Evolutionary conservation across 2,113 vertebrate genomes (phyloP).

Genomic region (Pelvicachromis taeniatus): DNA sequence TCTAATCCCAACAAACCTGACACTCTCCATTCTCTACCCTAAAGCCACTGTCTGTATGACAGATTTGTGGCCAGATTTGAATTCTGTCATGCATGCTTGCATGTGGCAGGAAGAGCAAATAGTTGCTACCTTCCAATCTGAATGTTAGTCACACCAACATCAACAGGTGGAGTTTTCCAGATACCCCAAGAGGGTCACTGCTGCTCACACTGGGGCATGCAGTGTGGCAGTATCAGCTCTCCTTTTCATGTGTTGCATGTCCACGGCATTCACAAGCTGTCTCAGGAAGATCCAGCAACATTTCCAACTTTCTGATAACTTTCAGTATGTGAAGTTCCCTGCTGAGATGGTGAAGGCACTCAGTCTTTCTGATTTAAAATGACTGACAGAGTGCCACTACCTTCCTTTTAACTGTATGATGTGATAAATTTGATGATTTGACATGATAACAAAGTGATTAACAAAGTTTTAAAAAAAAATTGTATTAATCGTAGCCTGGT

Average conservation of each 20-base stretch:
- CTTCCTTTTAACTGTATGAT: too few species aligned
- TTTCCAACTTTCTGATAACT: background rate
- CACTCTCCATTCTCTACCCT: rapidly evolving
- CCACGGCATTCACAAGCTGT: rapidly evolving
- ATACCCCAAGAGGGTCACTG: background rate
- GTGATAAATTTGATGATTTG: background rate
- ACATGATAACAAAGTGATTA: background rate
- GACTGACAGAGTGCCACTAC: background rate
- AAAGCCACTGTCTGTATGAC: background rate
- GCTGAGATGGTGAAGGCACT: too few species aligned
- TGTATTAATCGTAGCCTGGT: background rate
- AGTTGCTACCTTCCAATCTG: background rate
- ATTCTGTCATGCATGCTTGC: rapidly evolving
- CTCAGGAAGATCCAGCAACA: background rate
- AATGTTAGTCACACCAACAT: background rate
- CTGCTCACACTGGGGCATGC: background rate
- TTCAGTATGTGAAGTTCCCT: background rate
- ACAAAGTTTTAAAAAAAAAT: background rate
- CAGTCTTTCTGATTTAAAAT: background rate
- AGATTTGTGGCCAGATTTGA: background rate
- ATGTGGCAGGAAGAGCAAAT: background rate
- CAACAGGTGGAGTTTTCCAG: background rate
- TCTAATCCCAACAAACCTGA: background rate
- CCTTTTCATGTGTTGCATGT: background rate
- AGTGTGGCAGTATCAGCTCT: background rate